Base-by-base conservation (phyloP, 2,888 invertebrate genomes). In the Lithodes maja region DNA sequence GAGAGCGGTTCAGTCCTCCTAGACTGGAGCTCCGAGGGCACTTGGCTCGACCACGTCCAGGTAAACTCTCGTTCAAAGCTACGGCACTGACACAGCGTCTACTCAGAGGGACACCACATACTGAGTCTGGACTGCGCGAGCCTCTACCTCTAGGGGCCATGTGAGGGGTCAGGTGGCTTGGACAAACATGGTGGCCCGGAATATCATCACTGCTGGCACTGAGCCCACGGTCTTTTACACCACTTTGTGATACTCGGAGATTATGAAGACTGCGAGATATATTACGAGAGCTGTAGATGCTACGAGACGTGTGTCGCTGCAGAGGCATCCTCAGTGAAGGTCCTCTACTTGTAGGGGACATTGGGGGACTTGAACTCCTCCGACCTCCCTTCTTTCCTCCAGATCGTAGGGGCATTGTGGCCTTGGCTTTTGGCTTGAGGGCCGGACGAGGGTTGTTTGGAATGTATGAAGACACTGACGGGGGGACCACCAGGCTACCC, bases 1-100 rank as follows among this genome's bases (percentile, higher is more conserved):
- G 79, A 5, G 88, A 80, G 2, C 88, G 53, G 12, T 84, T 80
- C 5, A 88, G 61, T 7, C 84, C 69, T 49, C 69, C 79, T 53
- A 71, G 17, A 17, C 83, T 83, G 12, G 68, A 69, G 52, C 87
- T 83, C 54, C 71, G 15, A 3, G 17, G 71, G 71, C 5, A 71
- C 71, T 17, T 71, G 17, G 3, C 71, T 3, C 15, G 3, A 12
- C 71, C 71, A 54, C 55, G 61, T 15, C 49, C 49, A 9, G 50
- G 61, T 2, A 69, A 84, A 15, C 17, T 33, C 61, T 84, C 79
- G 80, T 88, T 80, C 3, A 88, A 52, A 7, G 88, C 84, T 3
- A 84, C 75, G 2, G 88, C 84, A 61, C 88, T 88, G 2, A 88
- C 55, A 80, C 88, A 88, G 3, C 88, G 12, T 3, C 88, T 79